Base-by-base conservation (phyloP, 2,888 invertebrate species). In the Nematopogon swammerdamellus region DNA sequence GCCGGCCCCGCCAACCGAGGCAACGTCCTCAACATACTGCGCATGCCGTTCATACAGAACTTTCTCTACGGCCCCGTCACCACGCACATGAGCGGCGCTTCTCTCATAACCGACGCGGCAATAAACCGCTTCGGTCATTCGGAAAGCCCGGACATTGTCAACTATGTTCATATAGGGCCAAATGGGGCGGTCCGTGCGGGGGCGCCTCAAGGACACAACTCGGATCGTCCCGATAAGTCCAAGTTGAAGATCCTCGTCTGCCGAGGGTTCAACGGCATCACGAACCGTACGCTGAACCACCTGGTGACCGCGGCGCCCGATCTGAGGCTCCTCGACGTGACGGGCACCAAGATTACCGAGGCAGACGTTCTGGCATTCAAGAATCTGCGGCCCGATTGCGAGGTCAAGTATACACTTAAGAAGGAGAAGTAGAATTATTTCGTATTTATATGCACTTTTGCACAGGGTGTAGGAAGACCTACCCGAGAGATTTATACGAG, bases 321-420 rank as follows among this genome's bases (percentile, higher is more conserved):
- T 50, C 62, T 89, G 14, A 62, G 70, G 6, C 68, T 68, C 19
- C 62, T 92, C 1, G 89, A 92, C 64, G 82, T 92, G 1, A 84
- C 84, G 0, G 83, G 85, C 1, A 88, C 89, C 0, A 72, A 77
- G 1, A 86, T 91, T 0, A 87, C 88, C 0, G 63, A 64, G 5
- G 59, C 67, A 0, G 90, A 86, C 0, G 77, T 89, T 0, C 72
- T 79, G n/a, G 66, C 69, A 1, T 91, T 90, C 54, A 81, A 79
- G 47, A 68, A 67, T 0, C 59, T 76, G 0, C 77, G 86, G 50
- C 86, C 87, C 0, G 80, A 85, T 25, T 86, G 85, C 55, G 67
- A 80, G 46, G 70, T 87, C 0, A 49, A 55, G 1, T 65, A 55
- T 18, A 36, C 36, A 14, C 8, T 14, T 14, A 36, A 14, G 25